Evolutionary conservation across 2,888 invertebrate genomes (phyloP), one percentile per base, ranked within the genome.

Genomic region (Erebia ligea): DNA sequence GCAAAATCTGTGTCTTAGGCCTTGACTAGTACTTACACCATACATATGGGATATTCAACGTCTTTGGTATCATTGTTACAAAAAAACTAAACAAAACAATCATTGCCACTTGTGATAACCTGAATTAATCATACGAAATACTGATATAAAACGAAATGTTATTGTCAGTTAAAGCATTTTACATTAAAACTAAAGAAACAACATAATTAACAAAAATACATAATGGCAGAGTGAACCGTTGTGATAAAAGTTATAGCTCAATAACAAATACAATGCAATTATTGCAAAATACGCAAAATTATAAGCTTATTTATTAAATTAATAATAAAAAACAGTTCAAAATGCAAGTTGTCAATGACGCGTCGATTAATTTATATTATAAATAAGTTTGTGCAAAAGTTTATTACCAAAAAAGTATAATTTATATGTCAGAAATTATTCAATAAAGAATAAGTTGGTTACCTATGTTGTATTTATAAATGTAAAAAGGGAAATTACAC

Each of bases 1-100:
- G 52, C 45, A 56, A 58, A 48, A 9, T 19, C 6, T 54, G 17
- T 52, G 19, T 54, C 54, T 25, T 45, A 54, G 48, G 21, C 48
- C 57, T 63, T 59, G 67, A 64, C 70, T 74, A 74, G 67, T 67
- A 70, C 45, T 34, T 64, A 54, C 66, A n/a, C 42, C 25, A 58
- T 69, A 86, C 88, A 86, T 42, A 82, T 11, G 87, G 90, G 92
- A 92, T 92, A 92, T 91, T 92, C 92, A 88, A 92, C 87, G 88
- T 93, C 93, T 93, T 93, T 93, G 93, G 93, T 93, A 93, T 93
- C 85, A 91, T 87, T 87, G 87, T 89, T 89, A 89, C 84, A 88
- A 85, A 34, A 89, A 87, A 89, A 87, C n/a, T 83, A 85, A 74
- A 74, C 65, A 74, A 74, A 86, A 84, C 80, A 82, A 83, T 79